Conservation (phyloP, 2,113 vertebrate species). For the Octodon degus region DNA sequence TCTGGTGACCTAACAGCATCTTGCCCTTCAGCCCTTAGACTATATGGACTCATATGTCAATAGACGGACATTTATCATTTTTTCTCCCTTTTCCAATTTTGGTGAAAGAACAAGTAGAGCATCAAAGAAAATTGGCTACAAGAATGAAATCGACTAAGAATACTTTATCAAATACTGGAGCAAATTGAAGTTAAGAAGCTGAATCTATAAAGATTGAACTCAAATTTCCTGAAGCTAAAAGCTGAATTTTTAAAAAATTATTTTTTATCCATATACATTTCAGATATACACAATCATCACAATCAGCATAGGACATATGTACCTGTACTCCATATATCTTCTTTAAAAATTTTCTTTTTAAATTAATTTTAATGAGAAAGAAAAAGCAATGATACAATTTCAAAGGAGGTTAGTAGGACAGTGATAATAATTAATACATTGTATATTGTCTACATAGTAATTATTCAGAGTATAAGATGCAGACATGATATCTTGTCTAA, state of each 20-base stretch:
- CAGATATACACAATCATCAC: background rate
- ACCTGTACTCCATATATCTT: background rate
- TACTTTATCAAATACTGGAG: background rate
- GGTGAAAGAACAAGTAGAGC: background rate
- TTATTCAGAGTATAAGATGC: too few species aligned
- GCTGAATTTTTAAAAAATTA: background rate
- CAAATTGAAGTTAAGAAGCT: background rate
- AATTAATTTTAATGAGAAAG: too few species aligned
- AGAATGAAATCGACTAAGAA: background rate
- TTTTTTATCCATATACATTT: background rate
- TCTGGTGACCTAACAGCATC: background rate
- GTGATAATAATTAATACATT: too few species aligned
- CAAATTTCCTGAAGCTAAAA: background rate
- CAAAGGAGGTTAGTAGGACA: too few species aligned
- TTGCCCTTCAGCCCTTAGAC: background rate
- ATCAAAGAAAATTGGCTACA: background rate
- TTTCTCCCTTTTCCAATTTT: background rate
- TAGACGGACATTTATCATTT: background rate
- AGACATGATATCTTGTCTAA: too few species aligned
- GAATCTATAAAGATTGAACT: background rate
- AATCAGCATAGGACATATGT: background rate
- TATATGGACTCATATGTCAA: background rate
- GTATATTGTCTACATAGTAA: too few species aligned
- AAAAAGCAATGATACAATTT: too few species aligned
- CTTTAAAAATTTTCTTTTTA: too few species aligned